These are phyloP conservation scores for Gastrophryne carolinensis DNA, from an alignment of 2,797 vertebrate genomes.

Conservation along the genomic window DNA sequence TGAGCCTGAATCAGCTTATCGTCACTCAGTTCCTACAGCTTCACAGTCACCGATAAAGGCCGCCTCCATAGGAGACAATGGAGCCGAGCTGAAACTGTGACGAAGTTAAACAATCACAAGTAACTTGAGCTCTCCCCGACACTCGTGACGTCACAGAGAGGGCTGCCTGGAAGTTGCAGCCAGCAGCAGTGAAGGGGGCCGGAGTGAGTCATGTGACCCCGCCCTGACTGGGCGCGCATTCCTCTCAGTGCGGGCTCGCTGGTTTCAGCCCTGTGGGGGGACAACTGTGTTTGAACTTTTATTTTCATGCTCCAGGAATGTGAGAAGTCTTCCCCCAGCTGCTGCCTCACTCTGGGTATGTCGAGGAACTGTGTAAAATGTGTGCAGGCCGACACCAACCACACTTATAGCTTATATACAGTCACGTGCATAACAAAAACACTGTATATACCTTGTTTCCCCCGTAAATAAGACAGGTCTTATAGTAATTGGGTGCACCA, in stretches of 20 bases:
- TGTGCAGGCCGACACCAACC: background rate
- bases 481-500: no score
- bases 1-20: no score
- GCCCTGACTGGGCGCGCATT: conserved; percentile 15
- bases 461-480: no score
- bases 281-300: conserved; percentile 3
- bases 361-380: background rate
- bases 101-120: background rate
- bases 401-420: no score
- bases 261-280: conserved; percentile 18
- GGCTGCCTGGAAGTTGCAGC: conserved; percentile 25
- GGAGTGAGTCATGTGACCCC: conserved; percentile 40
- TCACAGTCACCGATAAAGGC: no score
- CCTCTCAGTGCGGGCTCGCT: background rate
- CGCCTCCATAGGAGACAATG: background rate
- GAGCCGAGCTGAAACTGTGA: background rate
- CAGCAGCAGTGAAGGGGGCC: background rate
- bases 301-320: conserved; percentile 17
- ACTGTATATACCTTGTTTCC: no score
- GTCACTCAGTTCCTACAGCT: no score
- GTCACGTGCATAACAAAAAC: no score
- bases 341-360: conserved; percentile 7
- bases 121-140: background rate
- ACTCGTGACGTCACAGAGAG: conserved; percentile 1
- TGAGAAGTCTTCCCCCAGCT: conserved; percentile 11